Evolutionary conservation across 2,797 vertebrate genomes (phyloP).

Genomic region (Vultur gryphus): DNA sequence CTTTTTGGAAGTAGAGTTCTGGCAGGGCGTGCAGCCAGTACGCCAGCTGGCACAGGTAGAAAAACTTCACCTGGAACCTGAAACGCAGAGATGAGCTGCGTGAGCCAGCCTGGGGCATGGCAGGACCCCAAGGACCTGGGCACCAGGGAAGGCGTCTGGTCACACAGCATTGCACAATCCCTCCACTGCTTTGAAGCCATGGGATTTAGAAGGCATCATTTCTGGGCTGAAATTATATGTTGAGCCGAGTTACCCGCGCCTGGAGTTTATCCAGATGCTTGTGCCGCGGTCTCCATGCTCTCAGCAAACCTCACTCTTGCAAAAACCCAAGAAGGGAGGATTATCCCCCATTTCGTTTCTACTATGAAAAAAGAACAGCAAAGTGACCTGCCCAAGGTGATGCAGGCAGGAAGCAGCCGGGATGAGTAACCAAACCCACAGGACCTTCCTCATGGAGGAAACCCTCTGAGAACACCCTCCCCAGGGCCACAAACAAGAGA

Average conservation of each 20-base stretch:
- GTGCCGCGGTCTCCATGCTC: neutral
- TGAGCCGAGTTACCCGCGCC: fast-evolving
- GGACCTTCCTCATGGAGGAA: neutral
- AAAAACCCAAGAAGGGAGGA: neutral
- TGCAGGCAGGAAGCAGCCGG: neutral
- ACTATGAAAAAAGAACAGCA: neutral
- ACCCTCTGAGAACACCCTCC: neutral
- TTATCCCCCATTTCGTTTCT: neutral
- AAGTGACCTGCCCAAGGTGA: neutral
- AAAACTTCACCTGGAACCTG: constrained; percentile 99
- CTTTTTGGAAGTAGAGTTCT: constrained; percentile 98
- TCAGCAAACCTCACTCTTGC: neutral
- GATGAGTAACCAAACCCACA: neutral
- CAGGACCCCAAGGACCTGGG: neutral
- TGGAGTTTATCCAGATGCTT: neutral
- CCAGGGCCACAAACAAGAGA: neutral
- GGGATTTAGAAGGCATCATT: neutral
- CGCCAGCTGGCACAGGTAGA: constrained; percentile 95
- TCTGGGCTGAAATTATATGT: neutral
- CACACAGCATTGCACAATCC: neutral
- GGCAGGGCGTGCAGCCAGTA: constrained; percentile 96
- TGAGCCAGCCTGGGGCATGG: neutral
- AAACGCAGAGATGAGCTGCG: neutral
- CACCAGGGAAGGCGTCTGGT: neutral
- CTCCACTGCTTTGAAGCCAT: neutral